Evolutionary conservation across 2,797 vertebrate genomes (phyloP), one percentile per base, ranked within the genome.

Genomic region (Thalassophryne amazonica): DNA sequence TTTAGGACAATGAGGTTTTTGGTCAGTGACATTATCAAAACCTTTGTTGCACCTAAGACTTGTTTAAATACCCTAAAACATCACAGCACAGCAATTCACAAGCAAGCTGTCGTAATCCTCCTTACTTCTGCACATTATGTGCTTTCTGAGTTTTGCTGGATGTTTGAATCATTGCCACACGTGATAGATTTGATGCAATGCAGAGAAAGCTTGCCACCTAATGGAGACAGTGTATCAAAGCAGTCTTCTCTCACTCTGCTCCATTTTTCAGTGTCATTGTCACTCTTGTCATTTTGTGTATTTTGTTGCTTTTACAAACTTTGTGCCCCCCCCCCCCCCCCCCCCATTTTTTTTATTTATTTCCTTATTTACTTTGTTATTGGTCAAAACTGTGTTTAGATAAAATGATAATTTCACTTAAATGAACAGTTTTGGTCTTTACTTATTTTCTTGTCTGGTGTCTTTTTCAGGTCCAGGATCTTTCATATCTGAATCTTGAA

Each of bases 131-230:
- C 57, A 14, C 15, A 19, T 54, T n/a, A n/a, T n/a, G 36, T 67
- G 32, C 37, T 53, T 58, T 47, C 46, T 4, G 2, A 50, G 20
- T 41, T 16, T 34, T 33, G 7, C 4, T 10, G 36, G 46, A n/a
- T n/a, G n/a, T n/a, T n/a, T n/a, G n/a, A n/a, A 27, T 55, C 24
- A 49, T 38, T 49, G 39, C 38, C 17, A 10, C 6, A 2, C 4
- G 31, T 4, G 12, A 16, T 21, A 23, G 40, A 23, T 23, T 33
- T 21, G 14, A 23, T 42, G 34, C 60, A 75, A 35, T 48, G 43
- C 70, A 62, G 84, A 70, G 65, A 66, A 62, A 81, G 71, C 64
- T 70, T 82, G 86, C 86, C 90, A 85, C 71, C 89, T 87, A 75
- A 61, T 90, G 91, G 90, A 72, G 50, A 72, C 11, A 36, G 9